A percentile compares a stretch with the other conserved stretches of the same genome.
phyloP scores from a whole-genome alignment of 2,113 vertebrate genomes.

The Ammodramus savannarum region DNA sequence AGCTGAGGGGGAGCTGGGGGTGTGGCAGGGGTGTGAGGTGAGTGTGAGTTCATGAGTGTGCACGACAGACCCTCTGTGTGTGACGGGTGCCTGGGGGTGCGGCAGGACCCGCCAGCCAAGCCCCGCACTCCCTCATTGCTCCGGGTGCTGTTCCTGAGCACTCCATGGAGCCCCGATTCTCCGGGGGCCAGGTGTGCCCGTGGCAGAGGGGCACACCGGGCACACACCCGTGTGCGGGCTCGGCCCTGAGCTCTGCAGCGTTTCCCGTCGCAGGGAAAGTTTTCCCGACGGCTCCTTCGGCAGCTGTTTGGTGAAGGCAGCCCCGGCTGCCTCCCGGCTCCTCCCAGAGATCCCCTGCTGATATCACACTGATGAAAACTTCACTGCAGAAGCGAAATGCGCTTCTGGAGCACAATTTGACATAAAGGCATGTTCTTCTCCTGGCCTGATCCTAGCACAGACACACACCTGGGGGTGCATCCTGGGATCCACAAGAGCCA shows the following conservation, averaged over 20 bases:
- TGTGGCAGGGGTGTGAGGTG: background rate
- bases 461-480: background rate
- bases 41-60: too few species aligned
- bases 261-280: background rate
- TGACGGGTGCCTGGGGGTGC: background rate
- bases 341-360: background rate
- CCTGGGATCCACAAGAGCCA: background rate
- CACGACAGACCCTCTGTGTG: background rate
- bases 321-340: background rate
- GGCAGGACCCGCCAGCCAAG: background rate
- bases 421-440: background rate
- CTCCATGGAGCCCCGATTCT: rapidly evolving
- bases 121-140: rapidly evolving
- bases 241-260: rapidly evolving
- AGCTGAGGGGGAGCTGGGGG: too few species aligned
- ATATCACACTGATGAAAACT: background rate
- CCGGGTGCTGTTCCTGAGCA: rapidly evolving
- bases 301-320: rapidly evolving
- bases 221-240: rapidly evolving
- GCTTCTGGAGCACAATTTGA: background rate
- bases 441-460: background rate
- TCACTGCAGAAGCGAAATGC: background rate
- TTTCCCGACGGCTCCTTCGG: background rate
- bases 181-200: rapidly evolving
- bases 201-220: background rate